Base-by-base conservation (phyloP, 1,140 invertebrate genomes). In the Eupristina koningsbergeri region DNA sequence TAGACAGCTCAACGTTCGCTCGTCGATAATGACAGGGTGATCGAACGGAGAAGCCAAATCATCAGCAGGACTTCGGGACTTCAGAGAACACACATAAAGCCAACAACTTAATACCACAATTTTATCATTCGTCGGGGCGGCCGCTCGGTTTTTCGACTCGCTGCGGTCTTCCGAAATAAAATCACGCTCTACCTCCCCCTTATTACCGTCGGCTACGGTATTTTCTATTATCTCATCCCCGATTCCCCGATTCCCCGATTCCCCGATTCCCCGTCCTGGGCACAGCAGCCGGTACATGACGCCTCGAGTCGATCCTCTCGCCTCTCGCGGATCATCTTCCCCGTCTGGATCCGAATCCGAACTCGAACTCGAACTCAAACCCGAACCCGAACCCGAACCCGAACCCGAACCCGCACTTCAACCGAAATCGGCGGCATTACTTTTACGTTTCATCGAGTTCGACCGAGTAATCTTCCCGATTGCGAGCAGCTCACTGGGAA, bases 51-150 rank as follows among this genome's bases (percentile, higher is more conserved):
- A 85, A 85, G 80, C 77, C 67, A n/a, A 86, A 80, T 85, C 85
- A 78, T 53, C 85, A 85, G 82, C 83, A 74, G n/a, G 83, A 84
- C 88, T 90, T 90, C 86, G 87, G 87, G 88, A 91, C 89, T 93
- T 93, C 92, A 93, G 88, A 89, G 92, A 93, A 93, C 90, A 92
- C 91, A 91, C 91, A 93, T 93, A 93, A 93, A 92, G 89, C 88
- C 88, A 92, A 92, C 91, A 90, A 93, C 91, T 92, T 92, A 93
- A 92, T 92, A 91, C 91, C 89, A 90, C 91, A 92, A 93, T 93
- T 92, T 93, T 92, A 93, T 92, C 91, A 93, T 91, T 93, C 88
- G 86, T 76, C 86, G 87, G 88, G 87, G 88, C 47, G 47, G 80
- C 64, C 67, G 50, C 71, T 85, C 83, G 63, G 45, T 86, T 85